Evolutionary conservation across 1,140 invertebrate genomes (phyloP), one percentile per base, ranked within the genome.

Genomic region (Psix sp.): DNA sequence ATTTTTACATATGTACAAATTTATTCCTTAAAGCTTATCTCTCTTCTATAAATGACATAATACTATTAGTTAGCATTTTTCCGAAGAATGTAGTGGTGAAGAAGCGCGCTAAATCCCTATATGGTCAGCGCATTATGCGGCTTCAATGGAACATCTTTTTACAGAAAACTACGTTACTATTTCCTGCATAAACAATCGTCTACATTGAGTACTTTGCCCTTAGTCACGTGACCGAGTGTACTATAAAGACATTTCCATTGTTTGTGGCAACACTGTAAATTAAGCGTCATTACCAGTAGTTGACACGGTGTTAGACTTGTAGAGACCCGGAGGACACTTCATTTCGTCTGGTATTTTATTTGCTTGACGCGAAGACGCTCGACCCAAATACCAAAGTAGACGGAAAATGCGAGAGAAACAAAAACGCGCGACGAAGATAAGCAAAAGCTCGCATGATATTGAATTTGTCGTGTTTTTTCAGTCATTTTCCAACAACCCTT

Each of bases 271-370:
- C 38, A 29, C 31, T 14, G 38, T 38, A 51, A 59, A 59, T 59
- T 26, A 67, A 67, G 59, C 38, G 52, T 43, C 54, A 54, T 60
- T 59, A 17, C 33, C 33, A 60, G 46, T 18, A 60, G 46, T 60
- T 68, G 65, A 45, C 65, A 60, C 51, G 43, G 40, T 54, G 54
- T 60, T 60, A 52, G 33, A 48, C 17, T 45, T 46, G 36, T 7
- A 11, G 21, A 54, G 31, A 48, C 42, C 13, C 20, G 16, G 16
- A 70, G 43, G 20, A 36, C 36, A 16, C 56, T 68, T 31, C 36
- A 68, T 40, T 59, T 52, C 48, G 54, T 68, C 65, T 68, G 65
- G 56, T 48, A 70, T 62, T 62, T 70, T 70, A 70, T 70, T 62
- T 49, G 33, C 49, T 60, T 39, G 65, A 45, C 42, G 24, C 10